Base-by-base conservation (phyloP, 2,888 invertebrate species). In the Hydrotaea diabolus region DNA sequence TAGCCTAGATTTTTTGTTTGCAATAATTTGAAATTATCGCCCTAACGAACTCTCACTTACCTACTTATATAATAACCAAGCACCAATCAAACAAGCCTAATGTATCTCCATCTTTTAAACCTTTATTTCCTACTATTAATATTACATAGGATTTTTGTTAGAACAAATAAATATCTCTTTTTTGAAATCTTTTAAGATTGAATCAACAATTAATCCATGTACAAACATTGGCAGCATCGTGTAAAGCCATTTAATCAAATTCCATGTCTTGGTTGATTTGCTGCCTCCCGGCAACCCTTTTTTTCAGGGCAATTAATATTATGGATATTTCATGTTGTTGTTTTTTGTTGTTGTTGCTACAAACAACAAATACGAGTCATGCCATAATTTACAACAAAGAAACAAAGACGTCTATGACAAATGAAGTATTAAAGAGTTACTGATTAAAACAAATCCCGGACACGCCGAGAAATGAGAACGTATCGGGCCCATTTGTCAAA, bases 401-500 rank as follows among this genome's bases (percentile, higher is more conserved):
- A 31, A 31, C 31, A 62, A 62, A n/a, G n/a, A 62, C 62, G 19
- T 77, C 49, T 39, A 55, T 77, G 76, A 77, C 75, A 75, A 75
- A 75, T 75, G 62, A 75, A 49, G 64, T 19, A 53, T 55, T 55
- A 66, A 77, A 77, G 76, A 66, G 76, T 77, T 77, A 23, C 76
- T 55, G 76, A 77, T 77, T 77, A 77, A 77, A 77, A 77, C 66
- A 66, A 69, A 53, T 66, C 66, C 66, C 31, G 26, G 39, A 53
- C 9, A 66, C 21, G 21, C 21, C 2, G 2, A 71, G n/a, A 80
- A 80, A 75, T 49, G 57, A 62, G 75, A 85, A 59, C 62, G 31
- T 59, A 26, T 59, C 59, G 26, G 59, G 80, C 83, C 57, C 83
- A 85, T 83, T 83, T 85, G 85, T 73, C 80, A 83, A 73, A 83